Percentiles rank a stretch among this genome's conserved stretches.
Conservation (phyloP, 2,797 vertebrate genomes). For the Gallirallus australis region DNA sequence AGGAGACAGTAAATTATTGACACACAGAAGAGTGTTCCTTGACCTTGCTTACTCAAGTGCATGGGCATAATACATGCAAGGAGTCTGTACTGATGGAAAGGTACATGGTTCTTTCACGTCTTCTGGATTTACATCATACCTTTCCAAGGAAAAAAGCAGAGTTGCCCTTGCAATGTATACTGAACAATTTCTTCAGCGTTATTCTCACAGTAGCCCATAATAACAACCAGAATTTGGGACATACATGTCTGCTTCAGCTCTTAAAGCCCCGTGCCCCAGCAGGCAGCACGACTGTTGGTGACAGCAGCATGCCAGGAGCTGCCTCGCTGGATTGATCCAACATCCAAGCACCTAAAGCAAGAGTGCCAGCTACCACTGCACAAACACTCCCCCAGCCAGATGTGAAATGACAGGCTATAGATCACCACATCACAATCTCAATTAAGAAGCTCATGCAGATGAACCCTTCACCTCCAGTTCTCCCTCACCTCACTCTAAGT, state of each 20-base stretch:
- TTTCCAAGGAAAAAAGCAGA: not conserved
- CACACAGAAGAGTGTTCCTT: not conserved
- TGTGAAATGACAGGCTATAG: not conserved
- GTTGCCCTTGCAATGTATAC: not conserved
- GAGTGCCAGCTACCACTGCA: not conserved
- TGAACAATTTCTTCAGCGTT: not conserved
- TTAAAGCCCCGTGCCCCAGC: slow-evolving; percentile 61
- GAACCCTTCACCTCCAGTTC: not conserved
- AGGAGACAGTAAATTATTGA: not conserved
- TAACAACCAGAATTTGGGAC: not conserved
- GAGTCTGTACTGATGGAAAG: not conserved
- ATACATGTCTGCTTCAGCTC: slow-evolving; percentile 63
- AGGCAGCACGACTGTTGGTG: not conserved
- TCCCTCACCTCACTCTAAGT: not conserved
- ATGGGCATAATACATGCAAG: not conserved
- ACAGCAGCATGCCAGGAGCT: not conserved
- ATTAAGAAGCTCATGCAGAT: not conserved
- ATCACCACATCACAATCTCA: not conserved
- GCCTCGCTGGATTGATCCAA: not conserved
- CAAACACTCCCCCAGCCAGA: not conserved
- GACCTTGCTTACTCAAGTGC: not conserved
- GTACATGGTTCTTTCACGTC: not conserved
- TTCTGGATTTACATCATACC: not conserved
- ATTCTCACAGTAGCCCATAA: too few species aligned
- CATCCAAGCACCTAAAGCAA: not conserved